Conservation (phyloP, 2,888 invertebrate species). For the Hirudinaria manillensis region DNA sequence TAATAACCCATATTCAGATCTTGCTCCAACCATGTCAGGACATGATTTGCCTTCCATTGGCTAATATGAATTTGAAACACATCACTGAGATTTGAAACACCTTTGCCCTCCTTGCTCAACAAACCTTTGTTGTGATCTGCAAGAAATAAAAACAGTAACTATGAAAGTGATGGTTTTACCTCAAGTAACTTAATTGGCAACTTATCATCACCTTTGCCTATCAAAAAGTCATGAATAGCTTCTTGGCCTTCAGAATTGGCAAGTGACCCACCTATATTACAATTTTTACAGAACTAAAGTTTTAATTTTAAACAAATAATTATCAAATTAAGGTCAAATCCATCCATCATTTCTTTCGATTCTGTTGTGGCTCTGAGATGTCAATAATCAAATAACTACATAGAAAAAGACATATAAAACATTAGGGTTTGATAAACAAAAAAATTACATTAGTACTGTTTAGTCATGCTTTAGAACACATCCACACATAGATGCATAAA, state of each 20-base stretch:
- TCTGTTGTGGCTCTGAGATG: too few relatives aligned
- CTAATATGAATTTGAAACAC: conserved; percentile 65
- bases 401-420: too few relatives aligned
- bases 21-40: conserved; percentile 87
- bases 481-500: too few relatives aligned
- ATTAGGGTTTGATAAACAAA: too few relatives aligned
- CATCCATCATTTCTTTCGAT: too few relatives aligned
- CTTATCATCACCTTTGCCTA: neutral
- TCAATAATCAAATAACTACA: too few relatives aligned
- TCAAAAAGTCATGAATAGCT: neutral
- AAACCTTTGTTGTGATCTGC: neutral
- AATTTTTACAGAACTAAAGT: too few relatives aligned
- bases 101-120: neutral
- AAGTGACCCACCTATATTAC: neutral
- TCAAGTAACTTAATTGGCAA: neutral
- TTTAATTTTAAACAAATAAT: too few relatives aligned
- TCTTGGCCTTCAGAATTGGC: neutral
- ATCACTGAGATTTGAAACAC: neutral
- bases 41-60: conserved; percentile 84
- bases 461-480: too few relatives aligned
- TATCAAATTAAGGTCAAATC: too few relatives aligned
- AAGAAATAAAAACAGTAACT: neutral
- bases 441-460: too few relatives aligned
- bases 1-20: conserved; percentile 90
- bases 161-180: neutral